Conservation (phyloP, 2,888 invertebrate species). For the Torymus aiolomorphi region DNA sequence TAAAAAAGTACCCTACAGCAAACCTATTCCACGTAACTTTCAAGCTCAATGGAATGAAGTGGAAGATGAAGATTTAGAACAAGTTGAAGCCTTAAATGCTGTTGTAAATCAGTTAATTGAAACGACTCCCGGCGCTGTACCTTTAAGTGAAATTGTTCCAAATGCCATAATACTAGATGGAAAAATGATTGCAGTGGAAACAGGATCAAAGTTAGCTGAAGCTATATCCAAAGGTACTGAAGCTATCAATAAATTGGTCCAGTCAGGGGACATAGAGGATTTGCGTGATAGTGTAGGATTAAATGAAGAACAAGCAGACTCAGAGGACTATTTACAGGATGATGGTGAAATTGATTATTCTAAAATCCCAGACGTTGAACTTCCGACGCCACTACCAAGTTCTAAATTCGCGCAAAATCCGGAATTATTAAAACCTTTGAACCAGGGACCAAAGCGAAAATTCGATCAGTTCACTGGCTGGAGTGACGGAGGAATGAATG, state of each 20-base stretch:
- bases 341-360: conserved; percentile 76
- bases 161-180: conserved; percentile 89
- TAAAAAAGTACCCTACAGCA: conserved; percentile 94
- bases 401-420: conserved; percentile 75
- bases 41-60: conserved; percentile 97
- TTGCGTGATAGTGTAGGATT: conserved; percentile 86
- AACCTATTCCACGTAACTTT: conserved; percentile 96
- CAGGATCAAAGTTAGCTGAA: conserved; percentile 84
- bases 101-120: conserved; percentile 85
- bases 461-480: conserved; percentile 74
- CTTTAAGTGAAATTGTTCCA: conserved; percentile 85
- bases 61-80: conserved; percentile 75
- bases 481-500: conserved; percentile 68
- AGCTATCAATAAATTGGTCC: conserved; percentile 85
- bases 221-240: conserved; percentile 87
- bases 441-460: conserved; percentile 72
- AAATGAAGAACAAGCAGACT: conserved; percentile 79
- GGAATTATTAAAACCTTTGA: conserved; percentile 70
- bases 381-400: conserved; percentile 74
- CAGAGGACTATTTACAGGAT: conserved; percentile 74
- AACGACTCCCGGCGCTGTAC: conserved; percentile 87
- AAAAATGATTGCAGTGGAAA: conserved; percentile 86
- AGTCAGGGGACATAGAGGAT: conserved; percentile 89
- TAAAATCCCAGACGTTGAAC: conserved; percentile 71
- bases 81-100: conserved; percentile 79